Base-by-base conservation (phyloP, 2,113 vertebrate genomes). In the Elanus axillaris region DNA sequence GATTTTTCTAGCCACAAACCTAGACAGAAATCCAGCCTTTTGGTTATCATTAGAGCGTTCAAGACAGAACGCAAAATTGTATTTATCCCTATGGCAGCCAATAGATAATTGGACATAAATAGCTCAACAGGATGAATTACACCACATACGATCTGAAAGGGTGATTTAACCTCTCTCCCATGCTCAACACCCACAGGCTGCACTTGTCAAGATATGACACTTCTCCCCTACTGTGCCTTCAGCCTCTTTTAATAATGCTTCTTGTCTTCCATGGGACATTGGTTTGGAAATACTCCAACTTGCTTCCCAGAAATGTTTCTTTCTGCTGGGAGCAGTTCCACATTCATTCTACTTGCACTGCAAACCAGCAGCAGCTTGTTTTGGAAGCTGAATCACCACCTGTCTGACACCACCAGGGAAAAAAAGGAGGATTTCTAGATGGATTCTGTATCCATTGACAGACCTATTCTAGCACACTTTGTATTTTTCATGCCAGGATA, bases 231-330 rank as follows among this genome's bases (percentile, higher is more conserved):
- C 94, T 93, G 86, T 16, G 91, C 83, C 86, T 96, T 95, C 93
- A 89, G 86, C 93, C 94, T 94, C 93, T 85, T 96, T 86, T 95
- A 96, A 97, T 96, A 96, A 93, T 72, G 90, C 88, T 88, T 83
- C 95, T 96, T 94, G 45, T 96, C 92, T 96, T 97, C 96, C 94
- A 94, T 79, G 93, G 97, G 96, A 97, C 90, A 63, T 10, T 58
- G 94, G 94, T 82, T 97, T 97, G 97, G 96, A 97, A 94, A 68
- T 11, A 27, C 6, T 97, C 97, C 96, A 97, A 83, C 83, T 77
- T 43, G 75, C 88, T 97, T 97, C 96, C 97, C 97, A 97, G 97
- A 97, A 97, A 88, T 18, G 90, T 78, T 94, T 94, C 94, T 76
- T 93, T 93, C 85, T 95, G 85, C 93, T 96, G 96, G 96, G 73